Evolutionary conservation across 2,797 vertebrate genomes (phyloP).

Genomic region (Melanotaenia nigrans): DNA sequence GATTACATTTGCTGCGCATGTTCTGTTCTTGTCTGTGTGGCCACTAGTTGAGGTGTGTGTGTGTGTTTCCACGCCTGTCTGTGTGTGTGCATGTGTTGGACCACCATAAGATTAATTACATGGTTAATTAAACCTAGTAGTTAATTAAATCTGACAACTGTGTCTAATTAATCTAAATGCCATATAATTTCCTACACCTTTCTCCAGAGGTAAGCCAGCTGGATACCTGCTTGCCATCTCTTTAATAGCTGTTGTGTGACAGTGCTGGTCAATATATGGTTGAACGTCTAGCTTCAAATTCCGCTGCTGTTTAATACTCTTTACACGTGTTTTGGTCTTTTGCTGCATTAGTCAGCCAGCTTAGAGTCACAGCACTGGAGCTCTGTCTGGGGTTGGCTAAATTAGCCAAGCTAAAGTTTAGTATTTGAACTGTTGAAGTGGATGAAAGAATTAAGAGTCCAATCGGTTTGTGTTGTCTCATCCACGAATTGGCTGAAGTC

Average conservation of each 20-base stretch:
- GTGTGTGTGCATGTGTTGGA: constrained; percentile 68
- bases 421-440: neutral
- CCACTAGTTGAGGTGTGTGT: constrained; percentile 45
- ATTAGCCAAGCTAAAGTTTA: neutral
- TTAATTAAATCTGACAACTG: constrained; percentile 88
- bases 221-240: constrained; percentile 75
- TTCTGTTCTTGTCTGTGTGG: constrained; percentile 53
- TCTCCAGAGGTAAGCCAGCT: constrained; percentile 80
- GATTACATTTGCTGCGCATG: constrained; percentile 77
- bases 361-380: constrained; percentile 5
- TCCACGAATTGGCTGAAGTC: constrained; percentile 59
- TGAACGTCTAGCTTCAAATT: constrained; percentile 40
- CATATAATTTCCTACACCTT: constrained; percentile 85
- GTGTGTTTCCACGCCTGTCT: constrained; percentile 34
- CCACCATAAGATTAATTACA: constrained; percentile 87
- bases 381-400: neutral
- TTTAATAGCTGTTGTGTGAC: constrained; percentile 67
- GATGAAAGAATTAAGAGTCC: neutral
- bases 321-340: constrained; percentile 31
- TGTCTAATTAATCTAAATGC: constrained; percentile 87
- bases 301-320: constrained; percentile 19
- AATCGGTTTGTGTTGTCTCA: constrained; percentile 46
- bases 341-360: constrained; percentile 28
- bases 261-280: constrained; percentile 56
- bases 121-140: constrained; percentile 86